phyloP scores from a whole-genome alignment of 2,797 vertebrate species.

The Pseudomugil gertrudae region DNA sequence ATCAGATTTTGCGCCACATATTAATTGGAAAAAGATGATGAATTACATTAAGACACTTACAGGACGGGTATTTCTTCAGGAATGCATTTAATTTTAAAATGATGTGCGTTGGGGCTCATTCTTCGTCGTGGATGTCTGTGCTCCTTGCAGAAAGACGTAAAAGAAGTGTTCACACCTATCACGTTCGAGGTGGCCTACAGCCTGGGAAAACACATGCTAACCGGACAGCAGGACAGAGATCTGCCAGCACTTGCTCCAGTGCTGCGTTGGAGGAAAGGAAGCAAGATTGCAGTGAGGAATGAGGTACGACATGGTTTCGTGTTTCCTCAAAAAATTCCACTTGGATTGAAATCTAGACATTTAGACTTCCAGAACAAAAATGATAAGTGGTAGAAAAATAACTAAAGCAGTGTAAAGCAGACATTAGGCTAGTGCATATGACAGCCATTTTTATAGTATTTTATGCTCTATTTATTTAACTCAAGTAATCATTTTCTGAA shows the following conservation, averaged over 20 bases:
- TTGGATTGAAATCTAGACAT: background rate
- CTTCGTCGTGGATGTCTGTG: slow-evolving; percentile 26
- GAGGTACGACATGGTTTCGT: slow-evolving; percentile 81
- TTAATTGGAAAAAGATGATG: slow-evolving; percentile 54
- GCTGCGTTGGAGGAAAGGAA: slow-evolving; percentile 94
- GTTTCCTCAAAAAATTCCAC: background rate
- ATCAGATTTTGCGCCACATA: slow-evolving; percentile 26
- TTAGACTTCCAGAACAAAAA: background rate
- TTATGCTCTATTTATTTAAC: slow-evolving; percentile 1
- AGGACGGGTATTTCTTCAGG: slow-evolving; percentile 33
- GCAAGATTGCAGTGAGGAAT: slow-evolving; percentile 90
- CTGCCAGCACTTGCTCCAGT: slow-evolving; percentile 88
- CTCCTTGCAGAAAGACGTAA: slow-evolving; percentile 88
- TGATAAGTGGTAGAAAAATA: background rate
- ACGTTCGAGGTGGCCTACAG: slow-evolving; percentile 91
- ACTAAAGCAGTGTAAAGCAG: background rate
- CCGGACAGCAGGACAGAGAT: slow-evolving; percentile 80
- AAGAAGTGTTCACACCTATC: slow-evolving; percentile 95
- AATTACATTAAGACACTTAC: slow-evolving; percentile 32
- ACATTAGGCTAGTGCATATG: background rate
- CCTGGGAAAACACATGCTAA: slow-evolving; percentile 84
- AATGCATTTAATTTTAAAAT: slow-evolving; percentile 16
- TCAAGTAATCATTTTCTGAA: background rate
- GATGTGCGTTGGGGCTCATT: background rate
- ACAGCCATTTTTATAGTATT: background rate